These are phyloP conservation scores for Babylonia areolata DNA, from an alignment of 1,140 invertebrate genomes.

Conservation along the genomic window DNA sequence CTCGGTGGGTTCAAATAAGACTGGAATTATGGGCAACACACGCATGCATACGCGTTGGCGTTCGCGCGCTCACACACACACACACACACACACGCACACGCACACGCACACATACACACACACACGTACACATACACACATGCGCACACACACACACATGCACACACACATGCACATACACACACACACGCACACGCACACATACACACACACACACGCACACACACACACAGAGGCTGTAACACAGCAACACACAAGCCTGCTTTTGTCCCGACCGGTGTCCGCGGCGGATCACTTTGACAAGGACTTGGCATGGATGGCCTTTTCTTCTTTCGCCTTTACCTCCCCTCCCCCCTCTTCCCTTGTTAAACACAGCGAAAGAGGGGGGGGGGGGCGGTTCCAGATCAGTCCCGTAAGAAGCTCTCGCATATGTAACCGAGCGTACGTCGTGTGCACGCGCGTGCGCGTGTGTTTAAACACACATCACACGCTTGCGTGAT, in stretches of 20 bases:
- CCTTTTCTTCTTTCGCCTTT: neutral
- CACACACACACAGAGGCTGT: neutral
- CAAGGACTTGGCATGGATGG: neutral
- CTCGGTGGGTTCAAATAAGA: no score
- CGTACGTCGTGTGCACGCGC: no score
- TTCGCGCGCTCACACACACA: neutral
- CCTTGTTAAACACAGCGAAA: no score
- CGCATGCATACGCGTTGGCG: no score
- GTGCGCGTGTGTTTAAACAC: no score
- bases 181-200: neutral
- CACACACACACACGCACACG: slow-evolving; percentile 2
- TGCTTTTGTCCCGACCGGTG: neutral
- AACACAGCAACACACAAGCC: neutral
- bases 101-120: slow-evolving; percentile 3
- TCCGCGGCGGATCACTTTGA: neutral
- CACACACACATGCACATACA: neutral
- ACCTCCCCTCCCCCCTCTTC: neutral
- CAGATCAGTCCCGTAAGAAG: no score
- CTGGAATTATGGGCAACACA: no score
- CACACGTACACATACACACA: no score
- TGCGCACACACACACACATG: neutral
- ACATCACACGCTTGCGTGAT: no score
- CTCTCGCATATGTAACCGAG: no score
- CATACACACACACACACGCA: neutral
- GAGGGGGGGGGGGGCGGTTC: no score